These are phyloP conservation scores for Pachliopta kotzebuea DNA, from an alignment of 2,888 invertebrate species.

Conservation along the genomic window DNA sequence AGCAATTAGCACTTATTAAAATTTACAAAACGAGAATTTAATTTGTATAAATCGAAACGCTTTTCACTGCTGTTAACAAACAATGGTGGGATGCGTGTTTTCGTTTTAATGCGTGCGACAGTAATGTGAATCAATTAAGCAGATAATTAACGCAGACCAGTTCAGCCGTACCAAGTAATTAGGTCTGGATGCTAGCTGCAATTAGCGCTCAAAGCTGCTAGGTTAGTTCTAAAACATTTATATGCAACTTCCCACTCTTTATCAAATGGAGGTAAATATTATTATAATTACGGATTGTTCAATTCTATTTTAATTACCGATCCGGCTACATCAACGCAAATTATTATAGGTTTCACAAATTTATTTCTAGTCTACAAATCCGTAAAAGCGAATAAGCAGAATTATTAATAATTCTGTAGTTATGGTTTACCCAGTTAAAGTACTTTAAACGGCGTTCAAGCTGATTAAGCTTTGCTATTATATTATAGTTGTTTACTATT, in stretches of 20 bases:
- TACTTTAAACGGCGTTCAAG: too few relatives aligned
- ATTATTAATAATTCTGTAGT: too few relatives aligned
- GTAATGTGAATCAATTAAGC: conserved; percentile 28
- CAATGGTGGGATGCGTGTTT: conserved; percentile 18
- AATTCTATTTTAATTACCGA: too few relatives aligned
- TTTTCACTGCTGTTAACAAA: conserved; percentile 21
- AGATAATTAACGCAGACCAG: conserved; percentile 16
- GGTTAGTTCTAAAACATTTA: neutral
- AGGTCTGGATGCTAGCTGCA: conserved; percentile 9
- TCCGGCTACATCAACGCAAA: too few relatives aligned
- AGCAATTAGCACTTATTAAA: neutral
- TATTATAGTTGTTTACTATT: too few relatives aligned
- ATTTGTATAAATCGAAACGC: conserved; percentile 15
- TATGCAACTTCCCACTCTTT: neutral
- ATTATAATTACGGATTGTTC: too few relatives aligned
- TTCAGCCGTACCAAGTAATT: conserved; percentile 17
- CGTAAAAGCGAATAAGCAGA: too few relatives aligned
- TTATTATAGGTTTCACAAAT: too few relatives aligned
- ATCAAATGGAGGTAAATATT: neutral
- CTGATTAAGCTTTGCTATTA: too few relatives aligned
- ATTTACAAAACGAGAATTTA: conserved; percentile 11
- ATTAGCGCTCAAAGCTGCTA: neutral
- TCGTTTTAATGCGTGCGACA: conserved; percentile 24
- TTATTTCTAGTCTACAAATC: too few relatives aligned
- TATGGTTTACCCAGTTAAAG: too few relatives aligned